These are phyloP conservation scores for Thymallus thymallus DNA, from an alignment of 2,113 vertebrate genomes.

Conservation along the genomic window DNA sequence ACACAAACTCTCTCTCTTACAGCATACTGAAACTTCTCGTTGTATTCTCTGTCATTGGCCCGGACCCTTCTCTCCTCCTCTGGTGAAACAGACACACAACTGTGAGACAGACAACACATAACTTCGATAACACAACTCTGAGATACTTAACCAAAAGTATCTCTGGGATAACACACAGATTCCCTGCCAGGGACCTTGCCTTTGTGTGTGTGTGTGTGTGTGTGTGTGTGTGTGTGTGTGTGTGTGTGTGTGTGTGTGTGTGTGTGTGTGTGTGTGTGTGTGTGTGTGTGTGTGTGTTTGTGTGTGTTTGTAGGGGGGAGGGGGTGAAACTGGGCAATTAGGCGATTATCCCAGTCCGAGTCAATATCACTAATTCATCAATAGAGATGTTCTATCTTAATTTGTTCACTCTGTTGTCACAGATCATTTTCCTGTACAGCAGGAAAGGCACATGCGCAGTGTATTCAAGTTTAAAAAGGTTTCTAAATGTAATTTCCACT, in stretches of 20 bases:
- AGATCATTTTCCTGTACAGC: no score
- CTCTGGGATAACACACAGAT: no score
- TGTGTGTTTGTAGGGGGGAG: not conserved
- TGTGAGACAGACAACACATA: not conserved
- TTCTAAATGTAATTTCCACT: no score
- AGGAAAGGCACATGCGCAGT: no score
- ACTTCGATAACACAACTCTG: not conserved
- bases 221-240: not conserved
- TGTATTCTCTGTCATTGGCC: constrained; percentile 89
- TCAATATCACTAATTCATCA: constrained; percentile 1
- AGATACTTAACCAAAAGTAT: not conserved
- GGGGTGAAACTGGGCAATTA: not conserved
- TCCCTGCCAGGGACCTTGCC: no score
- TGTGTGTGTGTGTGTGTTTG: not conserved
- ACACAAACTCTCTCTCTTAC: constrained; percentile 67
- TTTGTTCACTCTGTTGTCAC: no score
- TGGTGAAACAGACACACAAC: constrained; percentile 52
- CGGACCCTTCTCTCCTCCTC: constrained; percentile 89
- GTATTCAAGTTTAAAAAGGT: no score
- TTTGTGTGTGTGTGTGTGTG: not conserved
- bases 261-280: not conserved
- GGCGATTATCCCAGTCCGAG: not conserved
- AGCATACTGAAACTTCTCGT: constrained; percentile 93
- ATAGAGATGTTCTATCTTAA: no score
- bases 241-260: not conserved